Base-by-base conservation (phyloP, 2,113 vertebrate species). In the Ranitomeya variabilis region DNA sequence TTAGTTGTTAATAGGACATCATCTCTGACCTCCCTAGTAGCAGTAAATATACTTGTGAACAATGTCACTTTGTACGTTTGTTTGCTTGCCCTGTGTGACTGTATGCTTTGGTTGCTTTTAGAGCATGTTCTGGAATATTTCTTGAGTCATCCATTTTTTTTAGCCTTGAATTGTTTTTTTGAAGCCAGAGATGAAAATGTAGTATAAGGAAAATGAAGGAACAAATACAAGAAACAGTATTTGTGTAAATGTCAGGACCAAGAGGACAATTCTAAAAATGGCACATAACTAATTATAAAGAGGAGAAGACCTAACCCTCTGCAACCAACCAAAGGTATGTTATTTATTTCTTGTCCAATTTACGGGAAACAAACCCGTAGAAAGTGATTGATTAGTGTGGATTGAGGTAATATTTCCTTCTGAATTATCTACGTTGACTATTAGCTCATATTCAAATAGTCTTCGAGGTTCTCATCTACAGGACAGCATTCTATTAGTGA, bases 1-100 rank as follows among this genome's bases (percentile, higher is more conserved):
- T 82, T 82, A 64, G 57, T 82, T 64, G 59, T 82, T 64, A 57
- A 79, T 79, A 55, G 77, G n/a, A 79, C 80, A 37, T 81, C 55
- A 62, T 7, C 78, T 80, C 0, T 80, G 21, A 26, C 55, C 5
- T 7, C 31, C 10, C 59, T 2, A 57, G 12, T 81, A 62, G 62
- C 59, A 51, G 13, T 82, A 66, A 66, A 82, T 26, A 16, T 66
- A 51, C 60, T 51, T 83, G 60, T 15, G 60, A 37, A 52, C 60
- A 52, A 62, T 67, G 62, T 83, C 37, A 37, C 67, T 83, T 67
- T 66, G 45, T 81, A 26, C 1, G 79, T 60, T 31, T 60, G 57
- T 76, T 74, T 74, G 71, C 26, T 81, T 81, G 79, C 57, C 57
- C 55, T 60, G 26, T 83, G 62, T 67, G 37, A 7, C 21, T 83